Evolutionary conservation across 1,140 invertebrate species (phyloP), one percentile per base, ranked within the genome.

Genomic region (Trissolcus basalis): DNA sequence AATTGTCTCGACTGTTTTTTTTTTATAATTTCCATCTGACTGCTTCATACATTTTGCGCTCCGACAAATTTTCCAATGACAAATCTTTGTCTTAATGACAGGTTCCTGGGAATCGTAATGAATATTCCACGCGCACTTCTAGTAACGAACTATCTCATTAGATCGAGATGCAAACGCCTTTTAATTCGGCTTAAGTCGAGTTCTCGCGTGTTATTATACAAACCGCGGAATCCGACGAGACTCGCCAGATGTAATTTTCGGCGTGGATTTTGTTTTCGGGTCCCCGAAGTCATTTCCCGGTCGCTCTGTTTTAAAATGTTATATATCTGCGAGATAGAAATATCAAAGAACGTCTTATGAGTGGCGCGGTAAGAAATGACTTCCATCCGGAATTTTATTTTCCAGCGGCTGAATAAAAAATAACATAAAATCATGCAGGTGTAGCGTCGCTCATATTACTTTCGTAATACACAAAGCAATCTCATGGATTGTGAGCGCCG

Each of bases 381-480:
- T 16, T 59, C 13, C n/a, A 32, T 36, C 39, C 32, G 27, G 36
- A 69, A 75, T 67, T 64, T 74, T 64, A 70, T 77, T 75, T 70
- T 68, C 60, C 70, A 55, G 41, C 39, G 36, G 35, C 58, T 56
- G 43, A n/a, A 60, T 64, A 50, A 63, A 61, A 59, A 59, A 51
- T 77, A 72, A 48, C 67, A 41, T 50, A 54, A 64, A 64, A 64
- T 64, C 53, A 59, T 39, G 54, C 43, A 59, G 54, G 33, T 72
- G 54, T 72, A 64, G 43, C 68, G 16, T 50, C 45, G 3, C 33
- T 47, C 35, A 58, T 71, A 71, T 71, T 59, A 65, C 54, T 64
- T 72, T 65, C 49, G 59, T 72, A 64, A 64, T 65, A 54, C 44
- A 53, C 60, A 59, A 72, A 58, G 60, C 69, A 72, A 72, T 72